Conservation (phyloP, 2,888 invertebrate genomes). For the Gymnosoma rotundatum region DNA sequence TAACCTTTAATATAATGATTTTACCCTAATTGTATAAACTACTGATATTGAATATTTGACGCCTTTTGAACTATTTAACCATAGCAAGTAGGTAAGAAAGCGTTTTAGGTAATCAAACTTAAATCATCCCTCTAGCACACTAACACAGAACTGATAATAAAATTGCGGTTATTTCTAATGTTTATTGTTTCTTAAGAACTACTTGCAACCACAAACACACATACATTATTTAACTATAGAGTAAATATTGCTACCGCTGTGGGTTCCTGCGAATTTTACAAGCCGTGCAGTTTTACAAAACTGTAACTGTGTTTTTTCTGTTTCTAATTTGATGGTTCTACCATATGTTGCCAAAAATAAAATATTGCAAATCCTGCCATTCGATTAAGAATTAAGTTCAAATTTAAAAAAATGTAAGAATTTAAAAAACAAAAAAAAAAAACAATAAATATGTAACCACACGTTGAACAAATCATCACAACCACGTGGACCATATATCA, state of each 20-base stretch:
- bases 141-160: constrained; percentile 37
- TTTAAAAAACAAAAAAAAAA: constrained; percentile 63
- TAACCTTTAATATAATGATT: background rate
- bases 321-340: constrained; percentile 75
- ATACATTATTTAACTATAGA: background rate
- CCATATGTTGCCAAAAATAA: constrained; percentile 76
- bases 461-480: constrained; percentile 72
- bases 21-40: constrained; percentile 69
- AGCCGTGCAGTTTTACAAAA: constrained; percentile 37
- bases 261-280: constrained; percentile 57
- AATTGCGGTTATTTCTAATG: constrained; percentile 58
- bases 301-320: constrained; percentile 71
- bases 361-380: constrained; percentile 73
- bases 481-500: constrained; percentile 52
- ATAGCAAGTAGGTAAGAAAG: constrained; percentile 65
- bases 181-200: constrained; percentile 44
- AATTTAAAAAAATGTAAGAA: constrained; percentile 68
- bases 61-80: constrained; percentile 55
- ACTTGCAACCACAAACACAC: constrained; percentile 17
- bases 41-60: constrained; percentile 58
- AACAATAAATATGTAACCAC: constrained; percentile 70
- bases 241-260: constrained; percentile 47
- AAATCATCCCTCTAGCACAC: constrained; percentile 57
- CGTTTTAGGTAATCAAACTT: constrained; percentile 58
- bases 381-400: constrained; percentile 62